Evolutionary conservation across 2,113 vertebrate genomes (phyloP).

Genomic region (Tinamus guttatus): DNA sequence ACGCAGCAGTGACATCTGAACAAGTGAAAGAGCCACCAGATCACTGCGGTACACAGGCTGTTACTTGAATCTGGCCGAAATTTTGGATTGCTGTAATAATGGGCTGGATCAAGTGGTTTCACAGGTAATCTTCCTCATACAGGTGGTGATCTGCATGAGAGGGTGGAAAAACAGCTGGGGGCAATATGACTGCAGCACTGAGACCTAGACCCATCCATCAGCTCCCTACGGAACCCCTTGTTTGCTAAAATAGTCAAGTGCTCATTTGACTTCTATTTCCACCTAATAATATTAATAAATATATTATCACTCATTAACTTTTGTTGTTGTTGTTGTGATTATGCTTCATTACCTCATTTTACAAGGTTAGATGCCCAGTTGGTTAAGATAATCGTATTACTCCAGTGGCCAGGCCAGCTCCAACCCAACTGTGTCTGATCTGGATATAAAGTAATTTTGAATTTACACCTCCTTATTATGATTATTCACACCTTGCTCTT

Average conservation of each 20-base stretch:
- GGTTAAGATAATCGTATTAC: not conserved
- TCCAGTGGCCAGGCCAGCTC: not conserved
- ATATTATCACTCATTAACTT: not conserved
- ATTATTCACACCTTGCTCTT: not conserved
- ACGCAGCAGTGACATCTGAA: not conserved
- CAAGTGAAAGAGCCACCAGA: not conserved
- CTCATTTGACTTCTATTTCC: not conserved
- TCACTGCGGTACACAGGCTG: not conserved
- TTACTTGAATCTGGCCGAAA: not conserved
- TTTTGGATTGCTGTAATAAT: not conserved
- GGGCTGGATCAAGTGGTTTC: not conserved
- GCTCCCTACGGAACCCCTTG: accelerated
- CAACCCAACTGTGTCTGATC: not conserved
- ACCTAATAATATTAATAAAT: not conserved
- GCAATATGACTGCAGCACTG: accelerated
- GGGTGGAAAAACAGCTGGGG: not conserved
- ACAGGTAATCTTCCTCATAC: not conserved
- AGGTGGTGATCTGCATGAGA: not conserved
- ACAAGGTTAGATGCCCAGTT: not conserved
- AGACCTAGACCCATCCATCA: not conserved
- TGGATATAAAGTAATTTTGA: not conserved
- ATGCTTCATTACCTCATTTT: not conserved
- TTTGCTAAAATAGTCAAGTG: not conserved
- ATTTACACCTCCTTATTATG: not conserved
- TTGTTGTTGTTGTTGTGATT: not conserved